Base-by-base conservation (phyloP, 1,140 invertebrate genomes). In the Drosophila serrata region DNA sequence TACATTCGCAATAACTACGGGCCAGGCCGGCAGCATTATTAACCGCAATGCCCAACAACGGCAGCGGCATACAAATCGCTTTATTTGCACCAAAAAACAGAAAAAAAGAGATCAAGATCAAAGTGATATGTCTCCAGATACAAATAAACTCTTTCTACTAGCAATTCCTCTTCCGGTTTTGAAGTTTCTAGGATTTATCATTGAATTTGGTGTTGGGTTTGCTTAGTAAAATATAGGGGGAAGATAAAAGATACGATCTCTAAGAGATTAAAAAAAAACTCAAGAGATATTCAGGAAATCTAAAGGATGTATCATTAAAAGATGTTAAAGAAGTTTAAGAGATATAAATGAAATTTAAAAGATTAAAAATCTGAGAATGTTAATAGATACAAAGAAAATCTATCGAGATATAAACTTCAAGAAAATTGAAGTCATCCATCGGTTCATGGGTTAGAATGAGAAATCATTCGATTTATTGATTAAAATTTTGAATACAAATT, bases 1-100 rank as follows among this genome's bases (percentile, higher is more conserved):
- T 88, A 87, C 80, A 87, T 82, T 63, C 35, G 39, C 53, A 40
- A 40, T 62, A 86, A 87, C 79, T 79, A 87, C 55, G 59, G 42
- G 45, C 39, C 64, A 75, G 31, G 51, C 51, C 51, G 33, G 49
- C 31, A 22, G 61, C 81, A 75, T 84, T 88, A 84, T 81, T 79
- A 81, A 90, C 74, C 53, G 79, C 55, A 85, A 70, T 74, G 63
- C 55, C 35, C 37, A 51, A 74, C 40, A 51, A 79, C 37, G 63
- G 48, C 55, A 45, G 22, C 33, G 51, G 69, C 81, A 84, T 85
- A 80, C 63, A 80, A 84, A 84, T 84, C 64, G 68, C 60, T 78
- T 45, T 49, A 57, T 59, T 70, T 79, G 51, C 51, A 37, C 33
- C 19, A 31, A 15, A 53, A 53, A 17, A 37, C 19, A 31, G 9